Percentiles rank a stretch among this genome's conserved stretches.
Evolutionary conservation across 2,797 vertebrate genomes (phyloP).

Genomic region (Calcarius lapponicus): DNA sequence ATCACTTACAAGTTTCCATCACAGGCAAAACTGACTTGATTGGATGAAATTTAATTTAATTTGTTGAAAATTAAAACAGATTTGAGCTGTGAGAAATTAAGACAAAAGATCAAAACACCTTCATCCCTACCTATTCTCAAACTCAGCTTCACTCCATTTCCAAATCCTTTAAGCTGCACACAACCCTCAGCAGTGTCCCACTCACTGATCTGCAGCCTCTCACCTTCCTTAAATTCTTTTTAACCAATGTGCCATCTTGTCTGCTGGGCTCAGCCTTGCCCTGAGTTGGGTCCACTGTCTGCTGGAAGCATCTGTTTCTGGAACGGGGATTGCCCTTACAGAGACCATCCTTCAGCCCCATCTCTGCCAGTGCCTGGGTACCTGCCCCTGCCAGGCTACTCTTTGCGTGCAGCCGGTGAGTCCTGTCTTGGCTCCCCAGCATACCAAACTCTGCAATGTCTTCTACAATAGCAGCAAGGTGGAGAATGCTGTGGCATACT

Average conservation of each 20-base stretch:
- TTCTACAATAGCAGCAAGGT: neutral
- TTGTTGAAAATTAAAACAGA: neutral
- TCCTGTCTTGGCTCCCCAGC: neutral
- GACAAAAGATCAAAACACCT: neutral
- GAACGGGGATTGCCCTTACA: neutral
- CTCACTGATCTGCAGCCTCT: rapidly evolving
- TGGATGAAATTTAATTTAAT: neutral
- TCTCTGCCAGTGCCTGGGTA: neutral
- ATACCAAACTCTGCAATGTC: rapidly evolving
- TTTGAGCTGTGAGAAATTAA: neutral
- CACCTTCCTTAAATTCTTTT: neutral
- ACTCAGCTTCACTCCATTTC: neutral
- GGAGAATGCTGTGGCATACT: neutral
- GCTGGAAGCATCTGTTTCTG: neutral
- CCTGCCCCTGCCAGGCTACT: neutral
- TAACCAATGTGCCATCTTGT: neutral
- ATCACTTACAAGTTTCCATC: neutral
- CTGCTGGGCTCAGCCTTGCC: neutral
- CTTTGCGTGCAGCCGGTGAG: neutral
- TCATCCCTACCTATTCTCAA: neutral
- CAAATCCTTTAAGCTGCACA: neutral
- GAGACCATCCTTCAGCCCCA: neutral
- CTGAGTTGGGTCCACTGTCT: neutral
- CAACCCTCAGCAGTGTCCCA: neutral
- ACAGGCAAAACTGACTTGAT: neutral